Conservation (phyloP, 2,113 vertebrate genomes). For the Podocnemis expansa region DNA sequence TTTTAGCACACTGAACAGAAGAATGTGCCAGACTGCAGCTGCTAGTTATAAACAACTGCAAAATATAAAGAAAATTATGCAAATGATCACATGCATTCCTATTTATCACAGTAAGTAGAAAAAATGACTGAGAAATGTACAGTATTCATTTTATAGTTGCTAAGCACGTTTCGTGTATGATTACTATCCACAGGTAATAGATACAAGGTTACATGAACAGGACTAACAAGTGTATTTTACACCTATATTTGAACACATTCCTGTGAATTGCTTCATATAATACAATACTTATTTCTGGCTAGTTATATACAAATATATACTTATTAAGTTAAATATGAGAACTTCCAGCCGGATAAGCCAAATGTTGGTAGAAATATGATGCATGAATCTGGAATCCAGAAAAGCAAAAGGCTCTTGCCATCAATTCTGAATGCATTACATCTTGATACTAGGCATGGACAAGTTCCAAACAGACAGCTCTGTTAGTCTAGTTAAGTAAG, state of each 20-base stretch:
- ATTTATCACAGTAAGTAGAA: too few species aligned
- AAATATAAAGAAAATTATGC: background rate
- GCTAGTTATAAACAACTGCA: background rate
- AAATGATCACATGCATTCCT: background rate
- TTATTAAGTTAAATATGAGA: background rate
- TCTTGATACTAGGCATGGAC: background rate
- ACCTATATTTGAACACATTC: background rate
- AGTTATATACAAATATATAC: too few species aligned
- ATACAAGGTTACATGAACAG: background rate
- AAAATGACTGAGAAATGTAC: background rate
- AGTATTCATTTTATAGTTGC: background rate
- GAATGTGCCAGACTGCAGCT: background rate
- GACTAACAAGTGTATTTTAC: background rate
- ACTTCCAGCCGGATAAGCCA: background rate
- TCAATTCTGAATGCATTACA: background rate
- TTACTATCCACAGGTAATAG: background rate
- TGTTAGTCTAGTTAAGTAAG: too few species aligned
- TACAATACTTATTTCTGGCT: background rate
- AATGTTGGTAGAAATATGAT: background rate
- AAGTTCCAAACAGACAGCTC: too few species aligned
- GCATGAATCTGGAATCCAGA: background rate
- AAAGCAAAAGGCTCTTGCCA: background rate
- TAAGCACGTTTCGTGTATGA: background rate
- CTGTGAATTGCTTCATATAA: background rate
- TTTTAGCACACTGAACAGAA: background rate